A percentile compares a stretch with the other conserved stretches of the same genome.
These are phyloP conservation scores for Rousettus leschenaultii DNA, from an alignment of 2,113 vertebrate species.

Conservation along the genomic window DNA sequence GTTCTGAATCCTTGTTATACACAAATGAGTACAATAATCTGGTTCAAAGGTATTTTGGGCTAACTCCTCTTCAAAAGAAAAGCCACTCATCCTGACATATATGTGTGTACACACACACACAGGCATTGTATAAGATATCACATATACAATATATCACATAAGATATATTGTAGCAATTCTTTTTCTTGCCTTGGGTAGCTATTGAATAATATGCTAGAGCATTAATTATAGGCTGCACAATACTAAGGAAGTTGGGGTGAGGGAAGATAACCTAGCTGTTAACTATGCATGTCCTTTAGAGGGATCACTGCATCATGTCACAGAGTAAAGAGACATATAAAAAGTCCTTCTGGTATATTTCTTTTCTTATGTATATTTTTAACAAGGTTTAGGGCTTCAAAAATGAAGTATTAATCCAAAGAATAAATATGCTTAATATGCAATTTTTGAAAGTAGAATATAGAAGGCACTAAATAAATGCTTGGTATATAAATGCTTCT, in stretches of 20 bases:
- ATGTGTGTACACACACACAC: background rate
- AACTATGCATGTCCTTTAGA: background rate
- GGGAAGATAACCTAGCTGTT: background rate
- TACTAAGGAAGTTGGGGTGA: background rate
- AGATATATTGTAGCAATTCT: background rate
- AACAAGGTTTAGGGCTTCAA: background rate
- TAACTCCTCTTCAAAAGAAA: slow-evolving; percentile 10
- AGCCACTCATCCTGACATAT: background rate
- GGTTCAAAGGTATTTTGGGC: background rate
- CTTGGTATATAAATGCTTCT: background rate
- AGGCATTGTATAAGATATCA: background rate
- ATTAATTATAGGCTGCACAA: background rate
- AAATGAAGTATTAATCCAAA: background rate
- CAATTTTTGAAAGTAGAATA: background rate
- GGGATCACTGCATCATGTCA: background rate
- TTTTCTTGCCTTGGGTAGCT: background rate
- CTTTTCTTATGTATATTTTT: background rate
- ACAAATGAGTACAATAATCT: background rate
- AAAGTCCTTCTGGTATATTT: background rate
- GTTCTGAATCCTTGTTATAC: background rate
- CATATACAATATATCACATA: background rate
- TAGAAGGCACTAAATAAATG: background rate
- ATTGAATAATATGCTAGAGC: background rate
- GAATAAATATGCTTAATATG: background rate
- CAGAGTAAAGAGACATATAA: background rate